Conservation (phyloP, 1,140 invertebrate species). For the Drosophila kohkoa region DNA sequence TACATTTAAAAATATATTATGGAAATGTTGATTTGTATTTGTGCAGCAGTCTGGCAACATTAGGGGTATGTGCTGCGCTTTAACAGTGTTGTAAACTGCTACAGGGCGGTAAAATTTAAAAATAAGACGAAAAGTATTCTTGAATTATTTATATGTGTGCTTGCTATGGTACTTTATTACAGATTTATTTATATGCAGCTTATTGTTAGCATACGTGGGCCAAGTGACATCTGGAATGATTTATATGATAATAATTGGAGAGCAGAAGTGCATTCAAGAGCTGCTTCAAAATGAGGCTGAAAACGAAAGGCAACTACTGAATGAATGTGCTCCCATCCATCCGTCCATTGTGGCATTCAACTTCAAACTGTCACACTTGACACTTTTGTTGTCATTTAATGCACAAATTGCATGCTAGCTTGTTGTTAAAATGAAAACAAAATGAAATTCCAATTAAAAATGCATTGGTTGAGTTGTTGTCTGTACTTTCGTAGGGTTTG, state of each 20-base stretch:
- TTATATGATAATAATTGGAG: constrained; percentile 2
- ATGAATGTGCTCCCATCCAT: not conserved
- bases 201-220: not conserved
- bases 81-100: not conserved
- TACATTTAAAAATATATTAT: too few species aligned
- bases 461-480: constrained; percentile 30
- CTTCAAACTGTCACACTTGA: constrained; percentile 68
- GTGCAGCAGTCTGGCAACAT: constrained; percentile 3
- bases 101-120: constrained; percentile 26
- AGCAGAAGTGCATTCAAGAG: constrained; percentile 17
- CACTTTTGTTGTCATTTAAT: constrained; percentile 72
- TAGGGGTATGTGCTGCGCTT: not conserved
- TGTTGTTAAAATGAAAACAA: constrained; percentile 64
- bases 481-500: constrained; percentile 15
- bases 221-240: not conserved
- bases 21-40: not conserved
- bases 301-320: constrained; percentile 37
- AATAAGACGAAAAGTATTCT: not conserved
- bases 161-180: not conserved
- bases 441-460: constrained; percentile 61
- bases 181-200: not conserved
- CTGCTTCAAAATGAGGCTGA: constrained; percentile 18
- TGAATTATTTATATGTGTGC: not conserved
- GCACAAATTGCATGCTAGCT: constrained; percentile 75
- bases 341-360: constrained; percentile 5